Base-by-base conservation (phyloP, 2,113 vertebrate species). In the Theristicus caerulescens region DNA sequence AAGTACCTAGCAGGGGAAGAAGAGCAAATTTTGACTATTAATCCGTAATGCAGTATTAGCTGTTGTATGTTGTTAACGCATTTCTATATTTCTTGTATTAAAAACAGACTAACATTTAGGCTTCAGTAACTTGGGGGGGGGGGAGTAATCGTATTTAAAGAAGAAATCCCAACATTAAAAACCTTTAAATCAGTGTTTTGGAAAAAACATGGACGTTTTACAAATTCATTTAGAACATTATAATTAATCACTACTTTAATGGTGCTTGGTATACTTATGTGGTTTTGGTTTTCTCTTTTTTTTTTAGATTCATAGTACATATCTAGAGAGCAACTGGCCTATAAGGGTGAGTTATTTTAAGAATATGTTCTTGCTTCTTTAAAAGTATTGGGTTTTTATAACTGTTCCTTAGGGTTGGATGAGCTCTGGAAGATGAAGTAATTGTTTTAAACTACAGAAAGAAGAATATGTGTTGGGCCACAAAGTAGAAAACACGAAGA, bases 261-360 rank as follows among this genome's bases (percentile, higher is more conserved):
- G 29, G 18, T 80, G 18, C 9, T 78, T 86, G 5, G 5, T 87
- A 21, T 32, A 88, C 26, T 92, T 42, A 83, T 29, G 13, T 94
- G 46, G 8, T 27, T 81, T 84, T 84, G 14, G 2, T 79, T 66
- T 87, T 77, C 13, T 90, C 7, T 32, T 95, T 90, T 71, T 92
- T 86, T 71, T 97, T 29, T 96, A 99, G 99, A 99, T 99, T 98
- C 99, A 99, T 96, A 99, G 98, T 98, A 99, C 98, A 73, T 99
- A 99, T 97, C 98, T 99, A 83, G 99, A 99, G 98, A 99, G 98
- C 96, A 99, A 99, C 98, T 99, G 99, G 99, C 99, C 99, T 71
- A 99, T 99, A 97, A 98, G 99, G 98, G 99, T 99, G 90, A 98
- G 99, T 99, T 91, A 91, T 93, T 96, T 94, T 73, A 90, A 90